Evolutionary conservation across 2,797 vertebrate genomes (phyloP), one percentile per base, ranked within the genome.

Genomic region (Ctenopoma kingsleyae): DNA sequence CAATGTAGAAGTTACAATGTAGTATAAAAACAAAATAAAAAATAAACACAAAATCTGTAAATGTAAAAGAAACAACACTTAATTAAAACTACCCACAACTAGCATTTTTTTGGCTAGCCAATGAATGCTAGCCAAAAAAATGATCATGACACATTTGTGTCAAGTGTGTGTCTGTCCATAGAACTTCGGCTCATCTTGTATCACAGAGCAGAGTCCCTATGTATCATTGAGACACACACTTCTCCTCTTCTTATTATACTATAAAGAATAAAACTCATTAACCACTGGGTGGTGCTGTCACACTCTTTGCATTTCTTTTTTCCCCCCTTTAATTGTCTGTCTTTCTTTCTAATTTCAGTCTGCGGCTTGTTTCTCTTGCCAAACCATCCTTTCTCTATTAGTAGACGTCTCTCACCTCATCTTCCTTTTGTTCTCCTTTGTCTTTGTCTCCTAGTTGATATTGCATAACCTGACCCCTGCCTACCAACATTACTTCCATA

Each of bases 221-320:
- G 2, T 62, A 6, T 27, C 40, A 53, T 53, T 51, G 13, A 76
- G 44, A 30, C 38, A 60, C 59, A 59, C 16, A 63, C 52, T 32
- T 47, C 51, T 41, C 41, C 44, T 61, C 56, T 51, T 25, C 54
- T 51, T 25, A 58, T 74, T 55, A 59, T 41, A 22, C 41, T 51
- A 56, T 3, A 35, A 59, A 68, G 55, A 80, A 17, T 51, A 17
- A 64, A 68, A 32, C 2, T 67, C 38, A 83, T 77, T 58, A 59
- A 57, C 93, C 94, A 92, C 93, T 91, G 74, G 94, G 93, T 93
- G 92, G 93, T 88, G 94, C 92, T 94, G 83, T 89, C 79, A 87
- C 86, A 78, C 91, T 91, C 91, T 85, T 63, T 52, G 65, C 54
- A 43, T 84, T 60, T 67, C 8, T 47, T 67, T 67, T 25, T 22